Base-by-base conservation (phyloP, 2,797 vertebrate genomes). In the Lophius americanus region DNA sequence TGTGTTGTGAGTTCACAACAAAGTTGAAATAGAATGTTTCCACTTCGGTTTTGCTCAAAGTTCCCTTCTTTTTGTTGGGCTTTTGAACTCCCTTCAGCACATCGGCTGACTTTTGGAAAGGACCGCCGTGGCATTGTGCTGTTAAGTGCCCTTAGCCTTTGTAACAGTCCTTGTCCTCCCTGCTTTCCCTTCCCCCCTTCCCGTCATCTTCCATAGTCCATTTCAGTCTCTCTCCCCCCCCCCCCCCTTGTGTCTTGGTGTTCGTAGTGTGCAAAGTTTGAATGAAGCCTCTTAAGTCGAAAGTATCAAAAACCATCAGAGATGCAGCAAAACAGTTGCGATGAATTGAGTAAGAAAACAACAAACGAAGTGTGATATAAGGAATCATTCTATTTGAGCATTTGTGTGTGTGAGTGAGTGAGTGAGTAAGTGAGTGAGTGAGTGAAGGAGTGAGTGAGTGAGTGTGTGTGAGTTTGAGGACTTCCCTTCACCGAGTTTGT, bases 111-210 rank as follows among this genome's bases (percentile, higher is more conserved):
- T 92, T 90, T 88, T 79, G 84, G 83, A 87, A 84, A 88, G 81
- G 72, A 65, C 81, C 61, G 79, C 74, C 60, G 64, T 79, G 89
- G 84, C 87, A 89, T 89, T 91, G 86, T 87, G 84, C 78, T 73
- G 85, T 82, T 86, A 85, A 92, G 90, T 90, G 89, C 91, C 92
- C 91, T 93, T 79, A 88, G 90, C 90, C 88, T 92, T 92, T 92
- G 89, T 91, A 88, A 81, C 64, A 68, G 85, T 86, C 87, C 84
- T 89, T 90, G 87, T 91, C 82, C 79, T 78, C 60, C 76, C 83
- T 77, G 11, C 78, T 83, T 59, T 85, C 86, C 83, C 79, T 64
- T 54, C 83, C 79, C 79, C 80, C 72, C 60, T 57, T 73, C 63
- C 60, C 66, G 46, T 59, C 70, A 43, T 68, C 70, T 60, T 63